Conservation (phyloP, 2,797 vertebrate species). For the Crocodylus rhombifer region DNA sequence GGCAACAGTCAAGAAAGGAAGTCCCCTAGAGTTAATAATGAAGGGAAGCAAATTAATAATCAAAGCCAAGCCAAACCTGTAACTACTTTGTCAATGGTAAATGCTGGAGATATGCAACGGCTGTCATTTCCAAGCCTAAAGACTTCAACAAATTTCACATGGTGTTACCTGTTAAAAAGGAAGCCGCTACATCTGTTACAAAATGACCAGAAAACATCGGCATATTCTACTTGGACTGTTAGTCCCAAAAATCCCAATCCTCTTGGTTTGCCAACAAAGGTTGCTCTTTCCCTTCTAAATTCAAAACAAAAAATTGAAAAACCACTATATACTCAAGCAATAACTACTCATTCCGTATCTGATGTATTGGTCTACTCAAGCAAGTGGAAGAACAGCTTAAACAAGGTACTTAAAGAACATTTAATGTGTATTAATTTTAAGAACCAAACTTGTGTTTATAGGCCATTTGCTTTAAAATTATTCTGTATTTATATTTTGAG, state of each 20-base stretch:
- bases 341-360: slow-evolving; percentile 88
- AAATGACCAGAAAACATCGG: slow-evolving; percentile 91
- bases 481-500: slow-evolving; percentile 23
- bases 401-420: slow-evolving; percentile 84
- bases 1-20: slow-evolving; percentile 85
- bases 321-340: slow-evolving; percentile 91
- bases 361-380: slow-evolving; percentile 94
- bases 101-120: slow-evolving; percentile 86
- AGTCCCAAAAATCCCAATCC: slow-evolving; percentile 91
- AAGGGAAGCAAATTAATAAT: slow-evolving; percentile 78
- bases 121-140: slow-evolving; percentile 95
- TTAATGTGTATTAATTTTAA: not conserved
- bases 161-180: slow-evolving; percentile 96
- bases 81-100: slow-evolving; percentile 82
- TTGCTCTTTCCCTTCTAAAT: slow-evolving; percentile 95
- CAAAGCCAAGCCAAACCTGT: slow-evolving; percentile 85
- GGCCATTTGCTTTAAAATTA: slow-evolving; percentile 39
- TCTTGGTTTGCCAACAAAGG: slow-evolving; percentile 93
- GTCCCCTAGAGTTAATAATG: slow-evolving; percentile 80
- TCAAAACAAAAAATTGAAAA: slow-evolving; percentile 95
- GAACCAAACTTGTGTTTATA: not conserved
- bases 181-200: slow-evolving; percentile 91
- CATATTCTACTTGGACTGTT: slow-evolving; percentile 92
- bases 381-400: slow-evolving; percentile 92
- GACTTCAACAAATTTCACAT: slow-evolving; percentile 94